Evolutionary conservation across 2,113 vertebrate genomes (phyloP).

Genomic region (Aix galericulata): DNA sequence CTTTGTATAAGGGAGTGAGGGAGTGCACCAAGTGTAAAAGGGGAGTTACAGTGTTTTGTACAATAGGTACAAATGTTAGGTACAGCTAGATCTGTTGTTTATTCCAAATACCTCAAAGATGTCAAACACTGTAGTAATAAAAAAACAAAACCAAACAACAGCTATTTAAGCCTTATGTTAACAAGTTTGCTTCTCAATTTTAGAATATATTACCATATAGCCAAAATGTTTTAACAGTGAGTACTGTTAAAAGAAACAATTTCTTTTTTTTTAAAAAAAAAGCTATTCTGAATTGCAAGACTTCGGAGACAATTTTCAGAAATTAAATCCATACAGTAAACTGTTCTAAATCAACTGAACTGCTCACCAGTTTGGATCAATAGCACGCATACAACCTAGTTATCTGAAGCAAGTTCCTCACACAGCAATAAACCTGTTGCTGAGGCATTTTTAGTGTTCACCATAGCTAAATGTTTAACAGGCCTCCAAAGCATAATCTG

Average conservation of each 20-base stretch:
- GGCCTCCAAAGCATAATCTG: constrained; percentile 48
- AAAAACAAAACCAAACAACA: neutral
- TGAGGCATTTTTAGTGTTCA: constrained; percentile 58
- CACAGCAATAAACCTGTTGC: constrained; percentile 55
- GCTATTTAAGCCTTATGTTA: neutral
- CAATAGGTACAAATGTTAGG: too few species aligned
- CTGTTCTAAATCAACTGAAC: constrained; percentile 39
- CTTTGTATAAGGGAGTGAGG: neutral
- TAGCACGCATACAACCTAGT: constrained; percentile 30
- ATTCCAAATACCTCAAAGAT: neutral
- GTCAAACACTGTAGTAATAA: neutral
- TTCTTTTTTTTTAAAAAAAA: neutral
- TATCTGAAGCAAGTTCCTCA: constrained; percentile 35
- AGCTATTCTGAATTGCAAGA: neutral
- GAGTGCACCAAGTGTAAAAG: neutral
- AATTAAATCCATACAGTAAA: constrained; percentile 11
- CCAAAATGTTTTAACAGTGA: neutral
- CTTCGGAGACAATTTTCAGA: constrained; percentile 10
- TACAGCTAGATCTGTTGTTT: neutral
- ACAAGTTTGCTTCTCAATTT: neutral
- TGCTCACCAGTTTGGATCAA: constrained; percentile 48
- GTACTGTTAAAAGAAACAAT: neutral
- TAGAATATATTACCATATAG: neutral
- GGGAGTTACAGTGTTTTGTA: neutral
- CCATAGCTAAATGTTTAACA: constrained; percentile 52